These are phyloP conservation scores for Orchesellides sinensis DNA, from an alignment of 2,888 invertebrate genomes.

Conservation along the genomic window DNA sequence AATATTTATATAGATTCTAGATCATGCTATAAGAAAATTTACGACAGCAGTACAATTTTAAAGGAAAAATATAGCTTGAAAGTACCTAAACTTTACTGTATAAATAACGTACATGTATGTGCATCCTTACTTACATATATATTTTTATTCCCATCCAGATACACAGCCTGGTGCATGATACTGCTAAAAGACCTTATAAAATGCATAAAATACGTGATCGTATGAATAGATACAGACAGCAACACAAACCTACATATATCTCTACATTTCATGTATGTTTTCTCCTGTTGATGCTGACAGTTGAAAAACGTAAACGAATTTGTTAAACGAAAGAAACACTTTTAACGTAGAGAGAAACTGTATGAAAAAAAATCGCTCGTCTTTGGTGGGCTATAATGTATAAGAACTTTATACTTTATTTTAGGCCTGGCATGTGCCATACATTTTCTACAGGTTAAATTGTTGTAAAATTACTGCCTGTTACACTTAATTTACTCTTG, in stretches of 20 bases:
- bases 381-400: constrained; percentile 22
- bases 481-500: no score
- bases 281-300: constrained; percentile 10
- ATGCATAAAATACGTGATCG: constrained; percentile 52
- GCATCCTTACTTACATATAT: no score
- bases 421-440: no score
- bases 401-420: background rate
- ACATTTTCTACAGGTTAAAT: background rate
- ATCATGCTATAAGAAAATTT: constrained; percentile 22
- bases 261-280: background rate
- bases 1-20: constrained; percentile 42
- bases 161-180: background rate
- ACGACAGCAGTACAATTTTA: constrained; percentile 1
- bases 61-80: background rate
- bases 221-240: no score
- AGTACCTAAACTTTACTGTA: background rate
- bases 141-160: background rate
- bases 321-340: background rate
- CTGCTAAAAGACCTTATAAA: background rate
- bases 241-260: constrained; percentile 18
- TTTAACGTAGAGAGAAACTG: background rate
- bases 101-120: no score
- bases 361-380: constrained; percentile 18
- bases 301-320: background rate
- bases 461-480: background rate